Evolutionary conservation across 2,797 vertebrate genomes (phyloP).

Genomic region (Aselliscus stoliczkanus): DNA sequence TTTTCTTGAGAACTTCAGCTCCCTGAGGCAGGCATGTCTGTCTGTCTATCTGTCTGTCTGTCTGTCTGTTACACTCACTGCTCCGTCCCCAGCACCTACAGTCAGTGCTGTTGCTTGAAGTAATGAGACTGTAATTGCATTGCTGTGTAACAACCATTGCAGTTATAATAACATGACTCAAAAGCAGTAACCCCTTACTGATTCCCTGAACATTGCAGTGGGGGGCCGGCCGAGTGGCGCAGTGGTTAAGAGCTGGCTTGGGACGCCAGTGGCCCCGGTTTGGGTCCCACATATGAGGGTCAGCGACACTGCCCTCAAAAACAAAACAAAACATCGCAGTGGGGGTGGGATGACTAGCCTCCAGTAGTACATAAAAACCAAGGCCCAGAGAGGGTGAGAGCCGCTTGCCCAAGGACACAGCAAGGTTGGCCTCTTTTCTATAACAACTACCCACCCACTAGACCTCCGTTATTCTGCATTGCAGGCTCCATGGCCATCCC

Average conservation of each 20-base stretch:
- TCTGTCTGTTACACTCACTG: not conserved
- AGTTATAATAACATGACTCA: not conserved
- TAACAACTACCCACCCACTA: too few relatives aligned
- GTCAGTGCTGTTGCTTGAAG: not conserved
- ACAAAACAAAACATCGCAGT: too few relatives aligned
- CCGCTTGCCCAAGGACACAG: not conserved
- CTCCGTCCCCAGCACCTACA: not conserved
- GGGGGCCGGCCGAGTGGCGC: too few relatives aligned
- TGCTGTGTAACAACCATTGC: not conserved
- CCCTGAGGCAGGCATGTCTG: not conserved
- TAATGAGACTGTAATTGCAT: not conserved
- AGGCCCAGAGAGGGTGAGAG: not conserved
- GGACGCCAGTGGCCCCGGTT: too few relatives aligned
- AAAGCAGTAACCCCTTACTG: too few relatives aligned
- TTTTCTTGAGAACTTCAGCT: not conserved
- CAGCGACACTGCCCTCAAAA: too few relatives aligned
- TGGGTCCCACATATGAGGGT: too few relatives aligned
- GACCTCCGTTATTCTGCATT: not conserved
- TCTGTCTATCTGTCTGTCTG: not conserved
- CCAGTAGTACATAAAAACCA: not conserved
- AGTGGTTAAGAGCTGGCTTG: too few relatives aligned
- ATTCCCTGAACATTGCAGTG: not conserved
- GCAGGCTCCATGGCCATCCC: conserved; percentile 69
- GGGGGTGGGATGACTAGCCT: not conserved
- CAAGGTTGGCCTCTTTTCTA: not conserved